Evolutionary conservation across 2,113 vertebrate genomes (phyloP), one percentile per base, ranked within the genome.

Genomic region (Reinhardtius hippoglossoides): DNA sequence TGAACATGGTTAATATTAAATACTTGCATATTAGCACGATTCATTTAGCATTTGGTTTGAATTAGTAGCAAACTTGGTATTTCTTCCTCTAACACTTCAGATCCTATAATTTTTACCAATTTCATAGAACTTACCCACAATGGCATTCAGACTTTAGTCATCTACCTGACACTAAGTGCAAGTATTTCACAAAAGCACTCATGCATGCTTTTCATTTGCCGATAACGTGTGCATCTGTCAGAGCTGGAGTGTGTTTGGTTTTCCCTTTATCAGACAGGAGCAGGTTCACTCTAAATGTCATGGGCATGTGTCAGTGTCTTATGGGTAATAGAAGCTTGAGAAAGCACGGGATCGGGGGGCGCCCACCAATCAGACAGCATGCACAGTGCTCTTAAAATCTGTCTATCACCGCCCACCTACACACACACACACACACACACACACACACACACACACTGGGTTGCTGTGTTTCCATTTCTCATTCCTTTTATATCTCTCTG

Each of bases 361-460:
- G 10, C 50, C 6, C 60, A 73, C 24, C 54, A 59, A 64, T 48
- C 66, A 82, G 68, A 74, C 84, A 74, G 70, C 40, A 55, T 69
- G 59, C 42, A 66, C 73, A 56, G 56, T 65, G 75, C 64, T 77
- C 80, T 79, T 71, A 74, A 76, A 89, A 76, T 78, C 75, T 73
- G 87, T 75, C 87, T 20, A 81, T 90, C 89, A 88, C 62, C 72
- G 24, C 82, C 86, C 82, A 77, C 88, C 63, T 52, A 69, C 74
- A 48, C 63, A 67, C 65, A 73, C 72, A 76, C 57, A 59, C 52
- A 73, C 75, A 77, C 57, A 60, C 52, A 31, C 31, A 69, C 74
- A 44, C 63, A 67, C 65, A 69, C 74, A 48, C 60, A 67, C 65
- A 73, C 75, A 77, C 57, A 60, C 52, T 31, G 76, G 59, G 63